Evolutionary conservation across 1,140 invertebrate species (phyloP).

Genomic region (Oscheius sp.): DNA sequence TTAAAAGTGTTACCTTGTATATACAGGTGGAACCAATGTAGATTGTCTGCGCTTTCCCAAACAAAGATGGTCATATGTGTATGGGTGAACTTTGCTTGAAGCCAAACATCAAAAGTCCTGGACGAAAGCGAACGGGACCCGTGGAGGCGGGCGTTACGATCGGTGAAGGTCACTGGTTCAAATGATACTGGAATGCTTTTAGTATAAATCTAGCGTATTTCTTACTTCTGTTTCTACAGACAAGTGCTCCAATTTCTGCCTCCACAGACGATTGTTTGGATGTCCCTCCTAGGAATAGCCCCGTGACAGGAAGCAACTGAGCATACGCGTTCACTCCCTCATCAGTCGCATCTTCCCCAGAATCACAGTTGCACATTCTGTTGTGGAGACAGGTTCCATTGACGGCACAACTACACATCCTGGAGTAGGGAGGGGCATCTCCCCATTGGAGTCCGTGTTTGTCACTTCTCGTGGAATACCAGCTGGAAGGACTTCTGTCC

Average conservation of each 20-base stretch:
- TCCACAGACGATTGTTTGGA: conserved; percentile 40
- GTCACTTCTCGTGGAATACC: conserved; percentile 58
- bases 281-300: conserved; percentile 56
- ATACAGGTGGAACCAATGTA: conserved; percentile 59
- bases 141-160: conserved; percentile 54
- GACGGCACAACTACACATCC: conserved; percentile 58
- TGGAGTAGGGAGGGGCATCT: conserved; percentile 54
- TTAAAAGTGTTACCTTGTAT: conserved; percentile 43
- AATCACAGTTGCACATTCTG: conserved; percentile 57
- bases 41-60: conserved; percentile 53
- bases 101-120: conserved; percentile 51
- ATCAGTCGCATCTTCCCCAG: conserved; percentile 53
- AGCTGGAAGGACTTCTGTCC: conserved; percentile 54
- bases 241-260: conserved; percentile 52
- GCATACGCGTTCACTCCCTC: conserved; percentile 54
- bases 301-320: conserved; percentile 59
- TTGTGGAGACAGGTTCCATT: conserved; percentile 54
- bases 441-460: conserved; percentile 60
- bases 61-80: conserved; percentile 57
- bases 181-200: conserved; percentile 50
- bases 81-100: conserved; percentile 55
- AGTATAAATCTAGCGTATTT: neutral
- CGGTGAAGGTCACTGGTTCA: conserved; percentile 55
- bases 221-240: conserved; percentile 49
- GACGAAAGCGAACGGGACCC: conserved; percentile 49